Evolutionary conservation across 2,113 vertebrate genomes (phyloP).

Genomic region (Tragelaphus buxtoni): DNA sequence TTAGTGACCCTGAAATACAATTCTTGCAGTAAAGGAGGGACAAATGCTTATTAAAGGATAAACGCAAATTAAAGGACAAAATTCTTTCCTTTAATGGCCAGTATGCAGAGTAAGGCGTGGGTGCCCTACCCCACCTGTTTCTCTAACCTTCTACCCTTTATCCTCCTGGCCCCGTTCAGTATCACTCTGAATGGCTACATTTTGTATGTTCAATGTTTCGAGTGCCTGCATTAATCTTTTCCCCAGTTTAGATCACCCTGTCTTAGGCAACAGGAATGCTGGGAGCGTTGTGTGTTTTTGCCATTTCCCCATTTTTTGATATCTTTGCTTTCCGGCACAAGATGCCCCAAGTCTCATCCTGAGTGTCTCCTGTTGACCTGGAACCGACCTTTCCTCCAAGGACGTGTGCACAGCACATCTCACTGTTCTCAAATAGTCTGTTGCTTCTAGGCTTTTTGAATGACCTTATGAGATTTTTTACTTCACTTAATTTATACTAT

Average conservation of each 20-base stretch:
- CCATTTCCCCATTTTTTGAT: accelerated
- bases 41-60: background rate
- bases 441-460: background rate
- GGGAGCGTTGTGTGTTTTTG: background rate
- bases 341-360: background rate
- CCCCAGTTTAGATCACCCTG: background rate
- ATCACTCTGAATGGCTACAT: background rate
- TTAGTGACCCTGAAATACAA: background rate
- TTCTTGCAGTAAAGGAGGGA: background rate
- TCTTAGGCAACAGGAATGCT: background rate
- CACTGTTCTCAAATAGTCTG: background rate
- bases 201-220: background rate
- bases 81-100: background rate
- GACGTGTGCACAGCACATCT: background rate
- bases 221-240: background rate
- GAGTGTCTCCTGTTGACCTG: background rate
- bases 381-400: background rate
- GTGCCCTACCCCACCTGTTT: background rate
- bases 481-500: background rate
- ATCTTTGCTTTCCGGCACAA: background rate
- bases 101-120: background rate
- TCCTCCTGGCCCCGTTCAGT: too few relatives aligned
- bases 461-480: background rate
- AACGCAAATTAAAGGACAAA: background rate
- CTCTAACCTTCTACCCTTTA: background rate